phyloP scores from a whole-genome alignment of 1,140 invertebrate genomes.

The Drosophila bifasciata region DNA sequence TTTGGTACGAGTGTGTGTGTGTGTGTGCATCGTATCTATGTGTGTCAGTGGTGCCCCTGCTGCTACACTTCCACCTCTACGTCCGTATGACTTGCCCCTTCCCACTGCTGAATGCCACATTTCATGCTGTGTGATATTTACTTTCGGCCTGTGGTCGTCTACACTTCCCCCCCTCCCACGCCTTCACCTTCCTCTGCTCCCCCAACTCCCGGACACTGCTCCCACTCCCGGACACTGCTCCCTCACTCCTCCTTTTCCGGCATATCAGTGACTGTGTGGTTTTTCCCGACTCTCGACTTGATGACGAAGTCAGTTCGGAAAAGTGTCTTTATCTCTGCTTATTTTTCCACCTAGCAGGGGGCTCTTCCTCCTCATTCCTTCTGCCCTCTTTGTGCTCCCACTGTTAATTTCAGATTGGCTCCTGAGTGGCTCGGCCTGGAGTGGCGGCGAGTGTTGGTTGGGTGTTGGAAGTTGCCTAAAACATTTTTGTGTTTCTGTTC shows the following conservation, averaged over 20 bases:
- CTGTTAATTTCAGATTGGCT: constrained; percentile 38
- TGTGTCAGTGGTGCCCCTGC: constrained; percentile 58
- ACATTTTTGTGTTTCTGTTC: constrained; percentile 54
- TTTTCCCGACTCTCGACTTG: constrained; percentile 13
- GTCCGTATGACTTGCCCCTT: too few relatives aligned
- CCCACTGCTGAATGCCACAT: constrained; percentile 2
- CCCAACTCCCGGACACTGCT: too few relatives aligned
- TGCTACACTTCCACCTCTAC: constrained; percentile 15
- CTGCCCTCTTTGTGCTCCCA: not conserved
- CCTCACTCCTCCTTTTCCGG: too few relatives aligned
- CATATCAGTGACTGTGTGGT: too few relatives aligned
- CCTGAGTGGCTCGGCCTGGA: constrained; percentile 16
- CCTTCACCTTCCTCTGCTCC: too few relatives aligned
- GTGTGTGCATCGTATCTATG: constrained; percentile 54
- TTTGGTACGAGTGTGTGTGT: constrained; percentile 8
- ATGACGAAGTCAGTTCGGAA: constrained; percentile 21
- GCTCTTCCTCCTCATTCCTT: not conserved
- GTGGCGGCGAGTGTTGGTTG: too few relatives aligned
- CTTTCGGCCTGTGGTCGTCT: constrained; percentile 5
- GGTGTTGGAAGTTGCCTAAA: constrained; percentile 58
- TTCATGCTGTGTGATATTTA: constrained; percentile 36
- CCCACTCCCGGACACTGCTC: not conserved
- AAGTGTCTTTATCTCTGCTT: constrained; percentile 38
- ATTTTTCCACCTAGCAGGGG: constrained; percentile 33
- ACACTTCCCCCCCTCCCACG: not conserved